A percentile compares a stretch with the other conserved stretches of the same genome.
Conservation (phyloP, 2,888 invertebrate species). For the Gymnocheta viridis region DNA sequence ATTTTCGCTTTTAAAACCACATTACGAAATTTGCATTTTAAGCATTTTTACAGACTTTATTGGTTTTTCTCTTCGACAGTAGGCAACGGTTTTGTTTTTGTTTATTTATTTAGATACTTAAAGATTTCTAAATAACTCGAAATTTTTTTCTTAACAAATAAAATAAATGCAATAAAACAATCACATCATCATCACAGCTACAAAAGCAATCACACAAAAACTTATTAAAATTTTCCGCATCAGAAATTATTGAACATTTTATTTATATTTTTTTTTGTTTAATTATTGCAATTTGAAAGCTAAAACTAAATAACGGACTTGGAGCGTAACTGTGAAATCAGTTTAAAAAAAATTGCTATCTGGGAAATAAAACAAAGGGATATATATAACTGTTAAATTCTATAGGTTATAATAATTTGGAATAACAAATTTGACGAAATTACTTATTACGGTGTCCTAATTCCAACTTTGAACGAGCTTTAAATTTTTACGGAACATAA, state of each 20-base stretch:
- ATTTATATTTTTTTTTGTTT: conserved; percentile 7
- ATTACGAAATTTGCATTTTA: not conserved
- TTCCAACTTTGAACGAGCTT: too few species aligned
- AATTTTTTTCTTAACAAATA: not conserved
- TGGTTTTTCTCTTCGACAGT: not conserved
- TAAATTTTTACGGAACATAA: too few species aligned
- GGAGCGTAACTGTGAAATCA: conserved; percentile 45
- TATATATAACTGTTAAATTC: not conserved
- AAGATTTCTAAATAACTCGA: conserved; percentile 36
- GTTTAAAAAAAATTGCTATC: not conserved
- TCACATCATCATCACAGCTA: conserved; percentile 52
- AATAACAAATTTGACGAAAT: too few species aligned
- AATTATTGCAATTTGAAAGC: conserved; percentile 33
- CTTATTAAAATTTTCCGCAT: conserved; percentile 70
- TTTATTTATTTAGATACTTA: conserved; percentile 21
- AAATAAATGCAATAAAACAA: conserved; percentile 59
- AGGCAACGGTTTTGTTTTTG: not conserved
- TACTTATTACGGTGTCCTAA: too few species aligned
- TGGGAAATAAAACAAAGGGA: not conserved
- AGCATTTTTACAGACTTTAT: not conserved
- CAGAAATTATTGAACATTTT: conserved; percentile 58
- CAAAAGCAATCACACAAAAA: conserved; percentile 63
- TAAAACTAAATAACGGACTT: conserved; percentile 44
- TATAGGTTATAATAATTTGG: too few species aligned
- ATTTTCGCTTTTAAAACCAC: not conserved